Evolutionary conservation across 2,797 vertebrate genomes (phyloP), one percentile per base, ranked within the genome.

Genomic region (Acrossocheilus wenchowensis): DNA sequence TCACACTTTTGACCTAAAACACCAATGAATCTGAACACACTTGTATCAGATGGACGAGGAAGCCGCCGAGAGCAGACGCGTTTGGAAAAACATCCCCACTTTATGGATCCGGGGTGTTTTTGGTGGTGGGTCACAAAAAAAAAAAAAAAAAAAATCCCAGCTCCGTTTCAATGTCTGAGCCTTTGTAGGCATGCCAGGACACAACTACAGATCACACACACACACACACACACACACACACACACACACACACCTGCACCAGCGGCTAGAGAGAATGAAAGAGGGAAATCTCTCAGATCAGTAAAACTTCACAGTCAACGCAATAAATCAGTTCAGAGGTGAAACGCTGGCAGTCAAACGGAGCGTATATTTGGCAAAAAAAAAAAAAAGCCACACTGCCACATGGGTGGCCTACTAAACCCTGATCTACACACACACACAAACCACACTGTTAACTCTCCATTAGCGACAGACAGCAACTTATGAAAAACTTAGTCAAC

Each of bases 321-420:
- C 83, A 89, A 93, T 93, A 94, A 95, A 95, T 94, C 93, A 93
- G 85, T 57, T 45, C 88, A 92, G 86, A 91, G 91, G 94, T 92
- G 83, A 91, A 93, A 91, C 89, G 87, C 87, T 88, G 90, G 91
- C 90, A 93, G 91, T 80, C 86, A 88, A 90, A 90, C 14, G 75
- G 89, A 88, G 87, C 90, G 83, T 86, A 82, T 84, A 82, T 84
- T 64, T 88, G 89, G 86, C 81, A 88, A 92, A 48, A 92, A 92
- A 48, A 92, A 48, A 48, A 48, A 14, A 62, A 91, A 90, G 92
- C 88, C 71, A 87, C 84, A n/a, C 79, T 41, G 89, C 93, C 45
- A 81, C 88, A 89, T 94, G 95, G 95, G 95, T 95, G 95, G 94
- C 92, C 95, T 88, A 21, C 85, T 91, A 92, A 85, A 92, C 93